These are phyloP conservation scores for Euglossa dilemma DNA, from an alignment of 1,140 invertebrate species.

Conservation along the genomic window DNA sequence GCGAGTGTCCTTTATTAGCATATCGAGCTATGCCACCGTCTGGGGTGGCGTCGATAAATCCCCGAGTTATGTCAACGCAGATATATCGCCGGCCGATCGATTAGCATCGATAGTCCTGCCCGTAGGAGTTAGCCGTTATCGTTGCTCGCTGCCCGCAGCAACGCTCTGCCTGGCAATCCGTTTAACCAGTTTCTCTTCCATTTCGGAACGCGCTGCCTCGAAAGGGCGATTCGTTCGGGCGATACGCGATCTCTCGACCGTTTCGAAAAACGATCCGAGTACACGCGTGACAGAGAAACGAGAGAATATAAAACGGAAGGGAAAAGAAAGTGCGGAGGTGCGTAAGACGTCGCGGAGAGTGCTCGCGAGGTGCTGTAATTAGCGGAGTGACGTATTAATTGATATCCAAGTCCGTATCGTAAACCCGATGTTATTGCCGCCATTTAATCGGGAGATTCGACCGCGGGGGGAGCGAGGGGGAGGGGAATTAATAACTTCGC, in stretches of 20 bases:
- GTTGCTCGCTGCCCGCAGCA: slow-evolving; percentile 67
- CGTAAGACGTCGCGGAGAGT: too few relatives aligned
- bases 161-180: slow-evolving; percentile 64
- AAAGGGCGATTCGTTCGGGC: slow-evolving; percentile 4
- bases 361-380: slow-evolving; percentile 35
- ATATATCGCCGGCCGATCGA: slow-evolving; percentile 76
- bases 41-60: slow-evolving; percentile 77
- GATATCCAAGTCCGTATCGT: slow-evolving; percentile 48
- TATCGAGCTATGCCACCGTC: slow-evolving; percentile 67
- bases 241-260: not conserved
- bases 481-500: slow-evolving; percentile 68
- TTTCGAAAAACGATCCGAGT: not conserved
- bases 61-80: slow-evolving; percentile 76
- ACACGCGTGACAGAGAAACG: not conserved
- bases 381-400: slow-evolving; percentile 49
- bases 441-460: slow-evolving; percentile 66
- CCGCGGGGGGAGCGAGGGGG: slow-evolving; percentile 8
- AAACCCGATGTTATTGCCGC: slow-evolving; percentile 55
- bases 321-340: not conserved
- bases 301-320: too few relatives aligned
- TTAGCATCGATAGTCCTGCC: slow-evolving; percentile 74
- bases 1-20: slow-evolving; percentile 76
- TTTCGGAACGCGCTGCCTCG: not conserved
- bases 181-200: slow-evolving; percentile 45
- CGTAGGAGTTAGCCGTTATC: slow-evolving; percentile 64